Percentiles rank a stretch among this genome's conserved stretches.
Conservation (phyloP, 2,888 invertebrate species). For the Hololepta plana region DNA sequence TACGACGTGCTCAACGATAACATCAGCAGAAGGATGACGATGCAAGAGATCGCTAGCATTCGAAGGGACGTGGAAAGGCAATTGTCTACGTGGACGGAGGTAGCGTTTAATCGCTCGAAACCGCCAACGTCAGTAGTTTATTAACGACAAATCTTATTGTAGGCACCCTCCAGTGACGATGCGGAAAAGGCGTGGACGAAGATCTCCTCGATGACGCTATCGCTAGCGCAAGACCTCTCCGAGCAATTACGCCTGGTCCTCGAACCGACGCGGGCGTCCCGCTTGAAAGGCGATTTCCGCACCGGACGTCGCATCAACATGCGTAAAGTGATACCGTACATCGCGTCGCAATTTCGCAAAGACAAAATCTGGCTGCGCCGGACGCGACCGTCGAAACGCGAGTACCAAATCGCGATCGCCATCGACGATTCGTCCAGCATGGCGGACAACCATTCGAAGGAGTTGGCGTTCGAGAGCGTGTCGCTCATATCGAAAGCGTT, state of each 20-base stretch:
- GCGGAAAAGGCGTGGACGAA: slow-evolving; percentile 40
- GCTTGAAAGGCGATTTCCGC: slow-evolving; percentile 87
- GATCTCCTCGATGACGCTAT: slow-evolving; percentile 37
- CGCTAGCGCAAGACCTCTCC: slow-evolving; percentile 68
- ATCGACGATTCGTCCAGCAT: slow-evolving; percentile 90
- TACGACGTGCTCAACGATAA: slow-evolving; percentile 16
- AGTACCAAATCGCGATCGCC: slow-evolving; percentile 91
- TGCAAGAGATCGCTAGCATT: slow-evolving; percentile 27
- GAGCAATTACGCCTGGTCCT: slow-evolving; percentile 86
- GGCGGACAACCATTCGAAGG: slow-evolving; percentile 78
- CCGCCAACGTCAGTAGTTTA: not conserved
- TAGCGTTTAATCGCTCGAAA: slow-evolving; percentile 12
- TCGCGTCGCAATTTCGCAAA: slow-evolving; percentile 96
- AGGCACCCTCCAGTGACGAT: slow-evolving; percentile 25
- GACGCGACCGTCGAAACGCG: slow-evolving; percentile 85
- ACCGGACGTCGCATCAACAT: slow-evolving; percentile 96
- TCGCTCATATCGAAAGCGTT: slow-evolving; percentile 81
- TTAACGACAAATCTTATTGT: slow-evolving; percentile 7
- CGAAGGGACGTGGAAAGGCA: slow-evolving; percentile 31
- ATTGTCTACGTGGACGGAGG: slow-evolving; percentile 30
- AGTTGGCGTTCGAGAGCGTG: slow-evolving; percentile 86
- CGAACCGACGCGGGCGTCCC: slow-evolving; percentile 86
- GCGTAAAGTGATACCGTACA: slow-evolving; percentile 86
- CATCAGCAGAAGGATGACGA: slow-evolving; percentile 14
- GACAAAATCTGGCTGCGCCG: slow-evolving; percentile 97